A percentile compares a stretch with the other conserved stretches of the same genome.
Conservation (phyloP, 2,888 invertebrate species). For the Eutolmus rufibarbis region DNA sequence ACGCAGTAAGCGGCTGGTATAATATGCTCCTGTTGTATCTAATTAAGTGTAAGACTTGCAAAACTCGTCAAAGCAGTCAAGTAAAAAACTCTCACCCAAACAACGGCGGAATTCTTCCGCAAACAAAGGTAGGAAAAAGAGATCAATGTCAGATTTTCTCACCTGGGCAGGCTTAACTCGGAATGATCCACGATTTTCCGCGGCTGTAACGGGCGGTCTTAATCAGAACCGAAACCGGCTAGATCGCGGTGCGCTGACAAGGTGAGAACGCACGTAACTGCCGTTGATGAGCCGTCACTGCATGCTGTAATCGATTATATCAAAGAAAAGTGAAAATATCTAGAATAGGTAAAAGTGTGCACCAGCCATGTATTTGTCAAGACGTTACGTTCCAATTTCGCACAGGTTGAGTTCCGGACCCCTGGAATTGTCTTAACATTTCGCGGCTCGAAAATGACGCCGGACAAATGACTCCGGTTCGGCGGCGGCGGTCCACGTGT, state of each 20-base stretch:
- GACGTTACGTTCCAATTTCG: background rate
- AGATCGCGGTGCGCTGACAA: background rate
- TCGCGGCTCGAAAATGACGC: background rate
- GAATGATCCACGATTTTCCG: background rate
- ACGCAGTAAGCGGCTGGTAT: background rate
- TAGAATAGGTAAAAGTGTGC: background rate
- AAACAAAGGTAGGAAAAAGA: background rate
- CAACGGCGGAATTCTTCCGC: background rate
- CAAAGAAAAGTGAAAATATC: slow-evolving; percentile 20
- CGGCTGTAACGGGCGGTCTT: background rate
- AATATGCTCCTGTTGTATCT: background rate
- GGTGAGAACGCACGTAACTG: slow-evolving; percentile 7
- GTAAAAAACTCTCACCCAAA: background rate
- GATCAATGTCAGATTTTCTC: slow-evolving; percentile 14
- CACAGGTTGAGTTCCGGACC: background rate
- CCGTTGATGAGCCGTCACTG: background rate
- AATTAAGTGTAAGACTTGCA: background rate
- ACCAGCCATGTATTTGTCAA: background rate
- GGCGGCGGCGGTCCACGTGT: background rate
- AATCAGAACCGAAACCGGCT: slow-evolving; percentile 23
- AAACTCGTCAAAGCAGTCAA: background rate
- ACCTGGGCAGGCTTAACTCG: background rate
- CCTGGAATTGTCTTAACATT: background rate
- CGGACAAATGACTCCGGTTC: background rate
- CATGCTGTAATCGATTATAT: slow-evolving; percentile 19